A percentile compares a stretch with the other conserved stretches of the same genome.
phyloP scores from a whole-genome alignment of 2,888 invertebrate species.

The Dexiosoma caninum region DNA sequence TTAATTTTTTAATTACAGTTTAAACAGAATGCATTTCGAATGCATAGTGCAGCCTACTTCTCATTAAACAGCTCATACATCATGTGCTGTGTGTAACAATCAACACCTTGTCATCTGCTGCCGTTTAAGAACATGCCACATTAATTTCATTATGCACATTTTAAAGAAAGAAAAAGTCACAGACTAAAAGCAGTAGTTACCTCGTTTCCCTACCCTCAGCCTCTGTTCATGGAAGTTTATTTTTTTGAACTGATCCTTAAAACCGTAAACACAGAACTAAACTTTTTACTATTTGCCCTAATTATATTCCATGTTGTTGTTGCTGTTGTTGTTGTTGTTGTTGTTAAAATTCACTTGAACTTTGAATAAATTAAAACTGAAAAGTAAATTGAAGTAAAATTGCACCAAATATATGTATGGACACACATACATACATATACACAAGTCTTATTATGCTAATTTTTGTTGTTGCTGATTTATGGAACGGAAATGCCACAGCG shows the following conservation, averaged over 20 bases:
- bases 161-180: neutral
- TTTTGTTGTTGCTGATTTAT: conserved; percentile 47
- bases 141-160: neutral
- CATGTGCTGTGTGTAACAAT: conserved; percentile 42
- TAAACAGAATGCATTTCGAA: neutral
- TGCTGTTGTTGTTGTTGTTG: neutral
- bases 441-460: conserved; percentile 1
- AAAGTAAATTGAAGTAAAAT: conserved; percentile 21
- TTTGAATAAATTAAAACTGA: conserved; percentile 46
- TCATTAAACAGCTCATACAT: conserved; percentile 28
- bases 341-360: conserved; percentile 56
- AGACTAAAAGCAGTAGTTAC: neutral
- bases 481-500: conserved; percentile 63
- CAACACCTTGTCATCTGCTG: conserved; percentile 37
- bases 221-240: neutral
- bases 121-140: conserved; percentile 25
- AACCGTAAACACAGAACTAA: neutral
- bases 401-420: neutral
- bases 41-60: conserved; percentile 30
- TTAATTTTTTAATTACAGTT: too few relatives aligned
- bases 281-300: conserved; percentile 40
- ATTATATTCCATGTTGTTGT: conserved; percentile 54
- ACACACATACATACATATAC: neutral
- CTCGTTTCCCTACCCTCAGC: neutral
- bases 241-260: neutral